Conservation (phyloP, 2,797 vertebrate species). For the Notamacropus eugenii region DNA sequence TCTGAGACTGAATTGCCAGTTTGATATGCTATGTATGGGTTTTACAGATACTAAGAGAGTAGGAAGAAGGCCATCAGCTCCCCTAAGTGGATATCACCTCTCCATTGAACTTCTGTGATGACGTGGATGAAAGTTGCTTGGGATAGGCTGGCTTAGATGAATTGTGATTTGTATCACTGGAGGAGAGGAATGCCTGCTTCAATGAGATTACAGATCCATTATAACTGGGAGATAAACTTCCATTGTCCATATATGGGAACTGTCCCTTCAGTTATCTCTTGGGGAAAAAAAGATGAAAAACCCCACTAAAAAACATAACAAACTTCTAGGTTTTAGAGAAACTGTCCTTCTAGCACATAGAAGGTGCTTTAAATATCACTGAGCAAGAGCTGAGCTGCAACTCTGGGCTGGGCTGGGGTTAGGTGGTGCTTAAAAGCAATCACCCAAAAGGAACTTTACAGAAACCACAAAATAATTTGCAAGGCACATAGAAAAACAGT, state of each 20-base stretch:
- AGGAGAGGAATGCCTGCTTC: not conserved
- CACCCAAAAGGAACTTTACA: slow-evolving; percentile 67
- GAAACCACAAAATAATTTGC: slow-evolving; percentile 78
- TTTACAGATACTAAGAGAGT: not conserved
- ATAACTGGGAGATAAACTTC: not conserved
- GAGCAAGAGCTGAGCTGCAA: slow-evolving; percentile 6
- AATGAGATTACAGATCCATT: slow-evolving; percentile 15
- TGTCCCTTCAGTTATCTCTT: not conserved
- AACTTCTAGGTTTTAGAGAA: not conserved
- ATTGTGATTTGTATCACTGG: not conserved
- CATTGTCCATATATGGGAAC: not conserved
- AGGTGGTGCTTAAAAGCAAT: slow-evolving; percentile 70
- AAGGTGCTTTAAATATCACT: slow-evolving; percentile 27
- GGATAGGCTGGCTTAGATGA: not conserved
- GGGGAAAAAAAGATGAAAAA: not conserved
- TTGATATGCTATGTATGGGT: not conserved
- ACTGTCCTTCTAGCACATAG: slow-evolving; percentile 1
- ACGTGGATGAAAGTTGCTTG: not conserved
- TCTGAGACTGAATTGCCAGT: not conserved
- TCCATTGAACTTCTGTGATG: not conserved
- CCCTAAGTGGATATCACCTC: not conserved
- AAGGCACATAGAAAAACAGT: slow-evolving; percentile 71
- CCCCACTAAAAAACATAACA: not conserved
- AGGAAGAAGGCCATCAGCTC: not conserved
- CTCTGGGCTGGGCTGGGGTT: slow-evolving; percentile 66